Evolutionary conservation across 2,113 vertebrate species (phyloP).

Genomic region (Nesogale talazaci): DNA sequence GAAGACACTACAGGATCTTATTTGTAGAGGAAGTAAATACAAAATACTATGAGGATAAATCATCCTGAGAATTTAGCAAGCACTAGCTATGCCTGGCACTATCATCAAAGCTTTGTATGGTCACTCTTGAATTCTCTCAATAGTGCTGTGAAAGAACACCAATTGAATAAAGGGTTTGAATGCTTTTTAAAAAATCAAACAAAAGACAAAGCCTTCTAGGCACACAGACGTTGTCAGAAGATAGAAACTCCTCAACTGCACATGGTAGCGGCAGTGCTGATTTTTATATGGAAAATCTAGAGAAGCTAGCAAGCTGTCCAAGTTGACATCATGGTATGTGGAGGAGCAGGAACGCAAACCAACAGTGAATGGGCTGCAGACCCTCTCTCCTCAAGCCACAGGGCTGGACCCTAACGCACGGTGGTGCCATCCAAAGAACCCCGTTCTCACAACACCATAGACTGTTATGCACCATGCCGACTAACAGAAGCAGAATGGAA

Average conservation of each 20-base stretch:
- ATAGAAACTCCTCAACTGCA: no score
- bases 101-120: background rate
- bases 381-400: background rate
- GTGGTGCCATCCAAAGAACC: background rate
- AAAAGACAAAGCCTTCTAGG: no score
- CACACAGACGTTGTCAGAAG: no score
- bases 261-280: no score
- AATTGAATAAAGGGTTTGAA: no score
- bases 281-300: background rate
- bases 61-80: constrained; percentile 40
- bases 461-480: background rate
- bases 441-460: background rate
- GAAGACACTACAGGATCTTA: background rate
- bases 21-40: background rate
- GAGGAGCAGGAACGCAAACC: background rate
- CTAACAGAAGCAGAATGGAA: background rate
- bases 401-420: background rate
- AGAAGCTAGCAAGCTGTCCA: background rate
- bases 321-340: background rate
- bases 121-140: background rate
- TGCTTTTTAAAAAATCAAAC: no score
- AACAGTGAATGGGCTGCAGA: background rate
- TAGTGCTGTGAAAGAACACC: background rate
- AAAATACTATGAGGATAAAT: background rate
- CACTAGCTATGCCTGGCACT: no score